Percentiles rank a stretch among this genome's conserved stretches.
These are phyloP conservation scores for Lepus americanus DNA, from an alignment of 2,113 vertebrate genomes.

Conservation along the genomic window DNA sequence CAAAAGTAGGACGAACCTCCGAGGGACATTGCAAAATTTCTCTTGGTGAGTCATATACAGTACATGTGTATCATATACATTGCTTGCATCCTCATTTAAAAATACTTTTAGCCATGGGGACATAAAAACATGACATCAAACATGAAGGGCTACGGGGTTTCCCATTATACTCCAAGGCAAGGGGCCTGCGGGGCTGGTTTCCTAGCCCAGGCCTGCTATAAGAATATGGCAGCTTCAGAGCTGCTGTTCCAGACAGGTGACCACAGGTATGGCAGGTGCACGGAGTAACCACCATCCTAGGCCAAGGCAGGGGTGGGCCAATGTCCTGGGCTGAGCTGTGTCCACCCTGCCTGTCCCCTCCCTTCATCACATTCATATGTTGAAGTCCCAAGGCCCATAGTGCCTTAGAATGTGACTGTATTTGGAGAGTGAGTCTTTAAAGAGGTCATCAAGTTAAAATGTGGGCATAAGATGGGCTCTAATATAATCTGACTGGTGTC, in stretches of 20 bases:
- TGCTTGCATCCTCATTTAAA: conserved; percentile 44
- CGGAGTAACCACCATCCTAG: neutral
- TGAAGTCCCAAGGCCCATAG: neutral
- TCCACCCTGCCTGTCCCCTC: too few species aligned
- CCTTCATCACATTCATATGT: neutral
- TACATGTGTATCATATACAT: neutral
- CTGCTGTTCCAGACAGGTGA: neutral
- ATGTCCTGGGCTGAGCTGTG: neutral
- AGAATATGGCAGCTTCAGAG: neutral
- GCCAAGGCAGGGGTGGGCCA: neutral
- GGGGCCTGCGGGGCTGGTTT: neutral
- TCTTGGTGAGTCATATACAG: neutral
- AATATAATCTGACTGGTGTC: neutral
- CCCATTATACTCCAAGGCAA: neutral
- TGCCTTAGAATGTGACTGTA: neutral
- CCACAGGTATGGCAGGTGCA: neutral
- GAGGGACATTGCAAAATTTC: conserved; percentile 1
- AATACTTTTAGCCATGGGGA: neutral
- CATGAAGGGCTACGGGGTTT: neutral
- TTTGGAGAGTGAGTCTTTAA: neutral
- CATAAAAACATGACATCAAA: neutral
- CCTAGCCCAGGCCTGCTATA: neutral
- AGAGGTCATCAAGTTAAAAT: neutral
- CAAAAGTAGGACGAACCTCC: neutral
- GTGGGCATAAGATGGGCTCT: neutral